Evolutionary conservation across 2,797 vertebrate genomes (phyloP).

Genomic region (Gymnocypris eckloni): DNA sequence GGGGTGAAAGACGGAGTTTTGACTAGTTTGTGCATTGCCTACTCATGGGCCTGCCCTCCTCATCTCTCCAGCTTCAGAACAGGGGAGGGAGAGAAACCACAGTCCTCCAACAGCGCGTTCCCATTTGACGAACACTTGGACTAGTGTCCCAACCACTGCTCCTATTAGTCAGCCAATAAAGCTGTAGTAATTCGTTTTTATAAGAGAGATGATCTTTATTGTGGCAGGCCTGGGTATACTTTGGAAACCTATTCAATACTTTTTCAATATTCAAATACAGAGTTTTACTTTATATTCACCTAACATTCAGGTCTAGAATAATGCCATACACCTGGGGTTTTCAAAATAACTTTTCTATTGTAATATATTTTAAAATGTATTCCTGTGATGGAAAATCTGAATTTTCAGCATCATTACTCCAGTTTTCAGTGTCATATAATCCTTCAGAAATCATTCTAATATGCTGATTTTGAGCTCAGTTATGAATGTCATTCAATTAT

Average conservation of each 20-base stretch:
- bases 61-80: conserved; percentile 43
- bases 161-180: conserved; percentile 46
- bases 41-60: conserved; percentile 55
- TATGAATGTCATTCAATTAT: neutral
- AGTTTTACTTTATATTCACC: neutral
- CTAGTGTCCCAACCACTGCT: conserved; percentile 40
- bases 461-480: neutral
- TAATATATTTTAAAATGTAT: neutral
- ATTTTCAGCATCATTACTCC: neutral
- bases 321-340: neutral
- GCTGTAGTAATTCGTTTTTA: conserved; percentile 41
- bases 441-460: neutral
- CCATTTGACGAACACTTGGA: conserved; percentile 32
- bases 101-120: conserved; percentile 43
- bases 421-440: neutral
- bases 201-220: conserved; percentile 32
- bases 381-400: neutral
- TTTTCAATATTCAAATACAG: neutral
- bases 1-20: conserved; percentile 54
- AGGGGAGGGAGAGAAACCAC: conserved; percentile 46
- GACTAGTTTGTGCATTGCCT: conserved; percentile 49
- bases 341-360: neutral
- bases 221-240: conserved; percentile 30
- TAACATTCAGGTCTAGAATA: neutral
- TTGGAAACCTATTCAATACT: conserved; percentile 12